These are phyloP conservation scores for Trogon melanurus DNA, from an alignment of 2,113 vertebrate genomes.

Conservation along the genomic window DNA sequence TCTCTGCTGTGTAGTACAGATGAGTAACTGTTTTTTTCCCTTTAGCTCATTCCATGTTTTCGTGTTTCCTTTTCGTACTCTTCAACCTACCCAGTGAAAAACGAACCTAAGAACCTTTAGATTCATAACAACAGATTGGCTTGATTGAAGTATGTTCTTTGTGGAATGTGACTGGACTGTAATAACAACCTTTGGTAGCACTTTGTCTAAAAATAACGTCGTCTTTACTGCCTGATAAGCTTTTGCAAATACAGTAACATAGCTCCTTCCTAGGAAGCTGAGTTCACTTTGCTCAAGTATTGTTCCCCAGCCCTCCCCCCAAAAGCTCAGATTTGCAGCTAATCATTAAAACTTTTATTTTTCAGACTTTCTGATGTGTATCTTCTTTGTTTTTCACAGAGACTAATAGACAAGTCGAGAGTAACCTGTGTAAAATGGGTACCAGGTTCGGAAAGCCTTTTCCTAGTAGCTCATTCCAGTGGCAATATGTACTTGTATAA, in stretches of 20 bases:
- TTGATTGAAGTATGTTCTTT: background rate
- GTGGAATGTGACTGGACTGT: background rate
- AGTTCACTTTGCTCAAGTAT: background rate
- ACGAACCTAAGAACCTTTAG: background rate
- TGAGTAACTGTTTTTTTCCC: background rate
- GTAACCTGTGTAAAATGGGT: conserved; percentile 99
- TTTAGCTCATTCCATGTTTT: background rate
- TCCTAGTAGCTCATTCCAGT: conserved; percentile 96
- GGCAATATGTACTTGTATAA: conserved; percentile 99
- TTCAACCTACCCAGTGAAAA: background rate
- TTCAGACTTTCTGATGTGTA: conserved; percentile 68
- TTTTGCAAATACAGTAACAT: background rate
- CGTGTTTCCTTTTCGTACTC: background rate
- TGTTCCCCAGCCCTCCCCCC: background rate
- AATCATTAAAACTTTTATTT: background rate
- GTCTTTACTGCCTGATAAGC: background rate
- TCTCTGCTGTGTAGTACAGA: background rate
- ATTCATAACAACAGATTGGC: background rate
- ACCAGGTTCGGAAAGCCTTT: conserved; percentile 97
- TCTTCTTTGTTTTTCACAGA: conserved; percentile 85
- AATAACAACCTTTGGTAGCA: background rate
- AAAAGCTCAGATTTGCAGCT: conserved; percentile 1
- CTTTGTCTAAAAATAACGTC: background rate
- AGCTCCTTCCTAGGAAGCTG: background rate
- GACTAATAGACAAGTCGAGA: conserved; percentile 98